Conservation (phyloP, 2,888 invertebrate species). For the Pherbina coryleti region DNA sequence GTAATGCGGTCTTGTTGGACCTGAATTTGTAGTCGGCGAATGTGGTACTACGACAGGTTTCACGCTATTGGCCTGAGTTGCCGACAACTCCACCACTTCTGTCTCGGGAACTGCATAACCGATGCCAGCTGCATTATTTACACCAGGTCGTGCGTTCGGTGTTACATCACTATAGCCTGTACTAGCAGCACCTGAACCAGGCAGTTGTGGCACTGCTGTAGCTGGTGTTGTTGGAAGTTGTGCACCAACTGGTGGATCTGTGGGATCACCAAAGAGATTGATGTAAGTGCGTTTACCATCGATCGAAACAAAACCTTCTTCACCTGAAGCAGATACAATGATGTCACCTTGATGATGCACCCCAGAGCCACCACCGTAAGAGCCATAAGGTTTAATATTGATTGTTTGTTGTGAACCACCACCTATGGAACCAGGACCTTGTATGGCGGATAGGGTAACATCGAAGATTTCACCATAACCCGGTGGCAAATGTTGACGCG, state of each 20-base stretch:
- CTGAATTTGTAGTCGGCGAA: constrained; percentile 68
- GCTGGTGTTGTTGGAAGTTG: constrained; percentile 62
- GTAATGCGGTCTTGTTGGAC: constrained; percentile 77
- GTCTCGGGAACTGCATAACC: constrained; percentile 75
- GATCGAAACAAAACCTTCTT: constrained; percentile 90
- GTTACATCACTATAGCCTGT: constrained; percentile 51
- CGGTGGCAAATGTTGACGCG: constrained; percentile 69
- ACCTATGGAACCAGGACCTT: constrained; percentile 78
- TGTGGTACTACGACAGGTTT: constrained; percentile 73
- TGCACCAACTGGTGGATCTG: constrained; percentile 67
- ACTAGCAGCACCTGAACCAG: constrained; percentile 47
- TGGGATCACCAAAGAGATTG: constrained; percentile 81
- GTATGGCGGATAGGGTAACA: constrained; percentile 88
- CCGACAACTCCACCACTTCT: constrained; percentile 69
- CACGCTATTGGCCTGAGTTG: constrained; percentile 65
- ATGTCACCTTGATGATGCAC: constrained; percentile 73
- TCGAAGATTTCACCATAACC: constrained; percentile 87
- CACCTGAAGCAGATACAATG: constrained; percentile 83
- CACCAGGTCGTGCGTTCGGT: constrained; percentile 44
- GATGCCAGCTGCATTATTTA: constrained; percentile 70
- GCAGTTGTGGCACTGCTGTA: constrained; percentile 64
- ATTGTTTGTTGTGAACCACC: constrained; percentile 69
- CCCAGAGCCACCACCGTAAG: constrained; percentile 54
- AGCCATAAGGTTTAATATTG: constrained; percentile 67
- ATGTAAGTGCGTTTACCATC: constrained; percentile 92